Base-by-base conservation (phyloP, 2,888 invertebrate genomes). In the Phlogophora meticulosa region DNA sequence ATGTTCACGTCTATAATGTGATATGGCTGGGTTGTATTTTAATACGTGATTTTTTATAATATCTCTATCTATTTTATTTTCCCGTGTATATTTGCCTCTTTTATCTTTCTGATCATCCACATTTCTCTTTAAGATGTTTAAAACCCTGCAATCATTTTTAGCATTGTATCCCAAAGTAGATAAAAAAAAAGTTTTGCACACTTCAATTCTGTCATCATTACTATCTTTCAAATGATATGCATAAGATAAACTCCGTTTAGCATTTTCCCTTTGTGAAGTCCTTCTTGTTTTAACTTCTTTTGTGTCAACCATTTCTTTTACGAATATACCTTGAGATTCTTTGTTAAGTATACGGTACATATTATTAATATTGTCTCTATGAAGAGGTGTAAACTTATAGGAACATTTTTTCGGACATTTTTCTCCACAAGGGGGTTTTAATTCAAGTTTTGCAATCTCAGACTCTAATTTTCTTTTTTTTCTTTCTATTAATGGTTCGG, bases 1-100 rank as follows among this genome's bases (percentile, higher is more conserved):
- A 59, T 65, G 65, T 42, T 66, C 59, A 10, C 65, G 58, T 59
- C 65, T 58, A 13, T 65, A 58, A 46, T 65, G 65, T 32, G 58
- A 65, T 58, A 56, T 56, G 32, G 52, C 58, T 58, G 65, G 58
- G 46, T 52, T 65, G 52, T 65, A 65, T 58, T 58, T 58, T 38
- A 65, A 38, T 43, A 65, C 45, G 32, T 65, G 65, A 36, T 52
- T 64, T 57, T 53, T 40, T 53, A 40, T 40, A 53, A 32, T 48
- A 42, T 49, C 51, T 51, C 42, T 51, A 32, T 55, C 45, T 55
- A 48, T 62, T 62, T 62, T 56, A 63, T 63, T 48, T 40, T 46
- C 62, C 20, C 62, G 48, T 63, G 48, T 56, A 56, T 63, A 48
- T 63, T 46, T 63, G 28, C 48, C 45, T 63, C 24, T 48, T 48